These are phyloP conservation scores for Tachysurus vachellii DNA, from an alignment of 2,113 vertebrate genomes.

Conservation along the genomic window DNA sequence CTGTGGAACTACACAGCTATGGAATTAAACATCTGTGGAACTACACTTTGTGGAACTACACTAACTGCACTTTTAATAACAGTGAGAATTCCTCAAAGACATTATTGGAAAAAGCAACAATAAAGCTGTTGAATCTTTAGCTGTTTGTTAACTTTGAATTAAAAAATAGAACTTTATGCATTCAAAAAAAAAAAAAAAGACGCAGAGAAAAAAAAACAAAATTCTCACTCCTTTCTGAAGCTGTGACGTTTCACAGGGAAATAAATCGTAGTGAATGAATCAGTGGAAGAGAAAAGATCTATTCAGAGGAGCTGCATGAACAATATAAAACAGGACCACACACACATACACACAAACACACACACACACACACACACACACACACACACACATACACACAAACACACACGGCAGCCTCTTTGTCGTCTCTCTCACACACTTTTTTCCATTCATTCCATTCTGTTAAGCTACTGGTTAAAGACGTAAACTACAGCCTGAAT, in stretches of 20 bases:
- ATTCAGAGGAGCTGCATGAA: background rate
- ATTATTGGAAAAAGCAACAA: background rate
- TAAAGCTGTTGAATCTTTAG: too few relatives aligned
- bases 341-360: background rate
- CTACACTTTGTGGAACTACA: too few relatives aligned
- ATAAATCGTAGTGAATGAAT: background rate
- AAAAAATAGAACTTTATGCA: background rate
- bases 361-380: background rate
- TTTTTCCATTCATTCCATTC: background rate
- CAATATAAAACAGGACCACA: background rate
- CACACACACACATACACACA: background rate
- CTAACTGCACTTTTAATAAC: too few relatives aligned
- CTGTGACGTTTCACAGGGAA: background rate
- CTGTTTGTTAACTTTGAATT: too few relatives aligned
- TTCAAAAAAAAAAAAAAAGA: background rate
- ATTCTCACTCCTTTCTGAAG: background rate
- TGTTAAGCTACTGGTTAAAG: background rate
- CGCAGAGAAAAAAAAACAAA: background rate
- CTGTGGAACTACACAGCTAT: too few relatives aligned
- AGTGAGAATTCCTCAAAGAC: background rate
- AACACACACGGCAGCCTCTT: background rate
- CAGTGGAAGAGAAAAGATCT: background rate
- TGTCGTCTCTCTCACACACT: background rate
- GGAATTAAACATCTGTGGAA: too few relatives aligned
- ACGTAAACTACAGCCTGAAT: background rate